Conservation (phyloP, 2,888 invertebrate genomes). For the Ischnus inquisitorius region DNA sequence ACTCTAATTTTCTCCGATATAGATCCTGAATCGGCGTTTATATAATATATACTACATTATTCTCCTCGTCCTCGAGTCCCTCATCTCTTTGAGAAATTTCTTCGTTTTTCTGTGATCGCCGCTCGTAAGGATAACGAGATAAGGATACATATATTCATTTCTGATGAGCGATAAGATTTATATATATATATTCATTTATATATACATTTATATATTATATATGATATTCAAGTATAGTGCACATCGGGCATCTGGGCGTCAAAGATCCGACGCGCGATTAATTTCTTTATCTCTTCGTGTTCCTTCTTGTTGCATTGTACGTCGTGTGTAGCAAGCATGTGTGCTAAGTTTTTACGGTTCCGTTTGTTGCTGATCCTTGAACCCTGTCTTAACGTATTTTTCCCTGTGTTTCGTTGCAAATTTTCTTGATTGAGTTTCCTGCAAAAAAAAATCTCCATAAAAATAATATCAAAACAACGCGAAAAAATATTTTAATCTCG, state of each 20-base stretch:
- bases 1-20: too few species aligned
- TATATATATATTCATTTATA: conserved; percentile 20
- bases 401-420: conserved; percentile 62
- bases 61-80: too few species aligned
- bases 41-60: too few species aligned
- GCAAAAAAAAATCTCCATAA: conserved; percentile 34
- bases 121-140: too few species aligned
- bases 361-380: conserved; percentile 71
- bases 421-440: conserved; percentile 75
- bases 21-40: too few species aligned
- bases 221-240: conserved; percentile 28
- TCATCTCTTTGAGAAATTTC: too few species aligned
- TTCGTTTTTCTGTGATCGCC: too few species aligned
- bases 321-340: conserved; percentile 25
- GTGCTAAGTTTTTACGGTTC: conserved; percentile 77
- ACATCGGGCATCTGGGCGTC: conserved; percentile 11
- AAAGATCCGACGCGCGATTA: conserved; percentile 23
- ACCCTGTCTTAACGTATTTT: conserved; percentile 61
- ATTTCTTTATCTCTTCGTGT: not conserved
- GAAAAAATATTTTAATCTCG: not conserved
- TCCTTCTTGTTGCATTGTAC: conserved; percentile 1
- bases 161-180: conserved; percentile 43
- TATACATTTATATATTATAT: too few species aligned
- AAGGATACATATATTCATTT: conserved; percentile 64
- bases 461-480: not conserved